Evolutionary conservation across 2,888 invertebrate species (phyloP).

Genomic region (Ommatoiulus sabulosus): DNA sequence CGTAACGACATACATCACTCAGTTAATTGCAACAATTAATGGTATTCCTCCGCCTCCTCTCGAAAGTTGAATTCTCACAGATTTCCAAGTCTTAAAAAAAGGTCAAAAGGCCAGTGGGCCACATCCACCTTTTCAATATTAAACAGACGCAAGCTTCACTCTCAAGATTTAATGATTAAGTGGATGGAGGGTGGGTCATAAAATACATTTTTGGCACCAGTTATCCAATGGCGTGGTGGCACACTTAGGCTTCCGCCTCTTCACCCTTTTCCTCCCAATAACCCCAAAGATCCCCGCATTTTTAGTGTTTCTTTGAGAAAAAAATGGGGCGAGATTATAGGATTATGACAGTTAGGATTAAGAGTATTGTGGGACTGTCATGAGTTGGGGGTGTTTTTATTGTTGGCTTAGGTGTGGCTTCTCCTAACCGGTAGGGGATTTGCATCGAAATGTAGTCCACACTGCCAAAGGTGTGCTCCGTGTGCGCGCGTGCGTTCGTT

Average conservation of each 20-base stretch:
- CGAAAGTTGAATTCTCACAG: neutral
- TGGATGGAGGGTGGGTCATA: neutral
- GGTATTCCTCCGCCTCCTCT: neutral
- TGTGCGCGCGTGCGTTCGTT: neutral
- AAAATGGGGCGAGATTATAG: neutral
- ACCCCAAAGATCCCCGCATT: neutral
- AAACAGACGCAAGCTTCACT: neutral
- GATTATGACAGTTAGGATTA: neutral
- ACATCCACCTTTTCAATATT: conserved; percentile 14
- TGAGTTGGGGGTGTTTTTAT: conserved; percentile 8
- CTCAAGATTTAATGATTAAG: neutral
- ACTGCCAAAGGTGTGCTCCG: neutral
- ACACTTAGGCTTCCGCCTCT: neutral
- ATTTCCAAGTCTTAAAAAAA: neutral
- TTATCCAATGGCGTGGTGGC: neutral
- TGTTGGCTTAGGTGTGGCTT: conserved; percentile 40
- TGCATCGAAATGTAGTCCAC: conserved; percentile 23
- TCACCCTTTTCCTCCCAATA: neutral
- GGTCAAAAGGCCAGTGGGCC: neutral
- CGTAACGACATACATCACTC: neutral
- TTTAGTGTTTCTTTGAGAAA: neutral
- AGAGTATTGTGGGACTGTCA: conserved; percentile 15
- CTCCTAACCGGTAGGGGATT: neutral
- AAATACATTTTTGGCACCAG: neutral
- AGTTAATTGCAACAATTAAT: neutral